Base-by-base conservation (phyloP, 2,113 vertebrate species). In the Buteo buteo region DNA sequence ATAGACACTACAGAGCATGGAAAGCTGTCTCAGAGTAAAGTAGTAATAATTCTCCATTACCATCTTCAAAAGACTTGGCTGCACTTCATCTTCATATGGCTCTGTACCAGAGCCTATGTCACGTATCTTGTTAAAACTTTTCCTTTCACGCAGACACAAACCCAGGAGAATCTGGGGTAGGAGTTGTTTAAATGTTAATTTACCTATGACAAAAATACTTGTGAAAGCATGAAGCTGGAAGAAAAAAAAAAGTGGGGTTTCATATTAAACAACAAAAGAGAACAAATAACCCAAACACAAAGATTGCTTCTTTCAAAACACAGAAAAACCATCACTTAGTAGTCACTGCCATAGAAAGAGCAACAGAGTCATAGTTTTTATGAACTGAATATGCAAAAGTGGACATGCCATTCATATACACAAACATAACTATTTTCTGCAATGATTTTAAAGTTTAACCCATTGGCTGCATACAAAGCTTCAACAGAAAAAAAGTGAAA, bases 331-430 rank as follows among this genome's bases (percentile, higher is more conserved):
- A n/a, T 38, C 2, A 28, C 8, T 26, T 71, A 20, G 4, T 29
- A 20, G 5, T 47, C 61, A 50, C 12, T 55, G 20, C 7, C 26
- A 86, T n/a, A 70, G 21, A 47, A 88, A 72, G n/a, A 86, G 13
- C 8, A 59, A 22, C 3, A 69, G 6, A 38, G 11, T 32, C 22
- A 13, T 6, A 32, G 11, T 13, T 6, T 69, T 66, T 71, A n/a
- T 16, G 22, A 78, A 62, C 3, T 2, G 10, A 91, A 45, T 16
- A n/a, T 9, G 0, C 28, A 72, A 52, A 71, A 69, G 3, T 15
- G 3, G 29, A 18, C 0, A 0, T 11, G 34, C 6, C 15, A 17
- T 40, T 64, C 29, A 6, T 9, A 8, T 3, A 45, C 9, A 49
- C 9, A 71, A 72, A 36, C 3, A 38, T 11, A 76, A n/a, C 2